Evolutionary conservation across 2,888 invertebrate species (phyloP).

Genomic region (Eupeodes latifasciatus): DNA sequence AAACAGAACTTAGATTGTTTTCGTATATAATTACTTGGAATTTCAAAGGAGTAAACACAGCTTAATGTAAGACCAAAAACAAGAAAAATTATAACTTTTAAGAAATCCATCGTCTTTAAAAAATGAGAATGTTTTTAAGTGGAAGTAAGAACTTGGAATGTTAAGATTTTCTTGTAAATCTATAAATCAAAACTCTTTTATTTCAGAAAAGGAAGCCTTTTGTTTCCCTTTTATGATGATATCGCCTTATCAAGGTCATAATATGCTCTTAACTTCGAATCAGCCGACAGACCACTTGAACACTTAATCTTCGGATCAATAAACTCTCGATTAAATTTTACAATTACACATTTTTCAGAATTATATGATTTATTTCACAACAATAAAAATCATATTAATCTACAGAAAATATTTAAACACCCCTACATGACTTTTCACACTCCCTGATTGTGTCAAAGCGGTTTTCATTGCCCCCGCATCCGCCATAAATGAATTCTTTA

Average conservation of each 20-base stretch:
- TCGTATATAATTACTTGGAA: conserved; percentile 55
- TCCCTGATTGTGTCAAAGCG: conserved; percentile 88
- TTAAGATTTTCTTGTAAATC: not conserved
- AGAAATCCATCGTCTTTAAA: conserved; percentile 21
- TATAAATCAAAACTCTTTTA: not conserved
- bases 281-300: conserved; percentile 1
- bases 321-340: conserved; percentile 44
- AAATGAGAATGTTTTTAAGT: not conserved
- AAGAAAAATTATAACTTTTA: conserved; percentile 24
- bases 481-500: conserved; percentile 90
- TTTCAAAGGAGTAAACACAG: conserved; percentile 40
- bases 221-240: not conserved
- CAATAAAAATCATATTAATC: not conserved
- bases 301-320: conserved; percentile 46
- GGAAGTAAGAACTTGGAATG: not conserved
- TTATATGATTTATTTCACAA: conserved; percentile 4
- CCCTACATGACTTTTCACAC: conserved; percentile 86
- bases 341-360: not conserved
- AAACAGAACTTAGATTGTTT: not conserved
- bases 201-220: not conserved
- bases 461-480: conserved; percentile 91
- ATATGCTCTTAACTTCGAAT: not conserved
- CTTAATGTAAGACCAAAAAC: conserved; percentile 13
- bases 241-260: conserved; percentile 43
- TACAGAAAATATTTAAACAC: conserved; percentile 48